A percentile compares a stretch with the other conserved stretches of the same genome.
Evolutionary conservation across 2,797 vertebrate genomes (phyloP).

Genomic region (Cercopithecus mitis): DNA sequence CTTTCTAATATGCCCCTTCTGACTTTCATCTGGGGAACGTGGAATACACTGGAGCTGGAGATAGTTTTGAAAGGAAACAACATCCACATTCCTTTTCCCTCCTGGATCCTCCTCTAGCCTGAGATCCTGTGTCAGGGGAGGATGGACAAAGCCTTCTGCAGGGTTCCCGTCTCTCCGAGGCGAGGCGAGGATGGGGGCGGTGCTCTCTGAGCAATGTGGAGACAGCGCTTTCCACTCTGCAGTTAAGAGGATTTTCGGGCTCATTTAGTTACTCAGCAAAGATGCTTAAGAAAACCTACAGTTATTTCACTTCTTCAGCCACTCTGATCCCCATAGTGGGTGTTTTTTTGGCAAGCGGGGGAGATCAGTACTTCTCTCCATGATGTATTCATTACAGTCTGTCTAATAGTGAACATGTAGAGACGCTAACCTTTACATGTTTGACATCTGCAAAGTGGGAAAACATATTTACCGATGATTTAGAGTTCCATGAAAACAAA

Average conservation of each 20-base stretch:
- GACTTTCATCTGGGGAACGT: not conserved
- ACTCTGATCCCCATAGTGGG: not conserved
- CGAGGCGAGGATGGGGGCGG: too few species aligned
- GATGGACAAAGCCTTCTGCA: not conserved
- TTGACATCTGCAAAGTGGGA: conserved; percentile 39
- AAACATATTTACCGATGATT: conserved; percentile 26
- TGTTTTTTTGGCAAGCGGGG: not conserved
- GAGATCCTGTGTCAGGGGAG: not conserved
- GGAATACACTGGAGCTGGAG: not conserved
- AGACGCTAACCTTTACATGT: conserved; percentile 36
- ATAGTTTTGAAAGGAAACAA: conserved; percentile 33
- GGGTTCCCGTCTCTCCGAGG: not conserved
- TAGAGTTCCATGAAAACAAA: conserved; percentile 2
- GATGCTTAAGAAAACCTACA: conserved; percentile 23
- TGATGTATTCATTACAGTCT: not conserved
- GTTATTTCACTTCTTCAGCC: conserved; percentile 26
- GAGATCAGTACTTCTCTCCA: not conserved
- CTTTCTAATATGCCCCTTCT: conserved; percentile 63
- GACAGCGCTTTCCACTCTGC: not conserved
- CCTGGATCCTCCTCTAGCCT: not conserved
- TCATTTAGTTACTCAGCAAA: conserved; percentile 41
- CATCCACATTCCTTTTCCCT: not conserved
- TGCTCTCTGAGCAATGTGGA: not conserved
- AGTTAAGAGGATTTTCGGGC: not conserved
- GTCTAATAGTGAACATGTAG: conserved; percentile 30